Evolutionary conservation across 2,888 invertebrate genomes (phyloP).

Genomic region (Sphinx pinastri): DNA sequence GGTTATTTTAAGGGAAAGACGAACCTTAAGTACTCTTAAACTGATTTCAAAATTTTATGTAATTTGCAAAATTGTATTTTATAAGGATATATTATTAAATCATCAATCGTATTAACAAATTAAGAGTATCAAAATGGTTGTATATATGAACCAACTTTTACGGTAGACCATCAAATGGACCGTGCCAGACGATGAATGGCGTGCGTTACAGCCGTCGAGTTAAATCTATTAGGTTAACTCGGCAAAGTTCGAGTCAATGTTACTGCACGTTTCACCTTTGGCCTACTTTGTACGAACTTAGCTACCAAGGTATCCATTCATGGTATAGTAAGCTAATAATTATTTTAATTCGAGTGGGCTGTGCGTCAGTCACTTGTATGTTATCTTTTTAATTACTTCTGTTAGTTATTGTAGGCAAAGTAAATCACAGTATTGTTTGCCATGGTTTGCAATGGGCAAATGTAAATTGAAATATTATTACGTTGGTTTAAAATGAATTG

Average conservation of each 20-base stretch:
- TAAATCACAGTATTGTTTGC: slow-evolving; percentile 17
- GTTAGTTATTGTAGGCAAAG: slow-evolving; percentile 24
- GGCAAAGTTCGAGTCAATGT: slow-evolving; percentile 43
- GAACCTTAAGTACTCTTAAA: no score
- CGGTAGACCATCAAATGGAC: neutral
- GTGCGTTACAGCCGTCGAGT: slow-evolving; percentile 14
- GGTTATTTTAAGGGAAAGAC: no score
- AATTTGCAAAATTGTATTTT: neutral
- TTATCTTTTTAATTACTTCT: slow-evolving; percentile 27
- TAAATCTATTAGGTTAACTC: slow-evolving; percentile 19
- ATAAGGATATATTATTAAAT: neutral
- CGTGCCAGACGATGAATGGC: slow-evolving; percentile 3
- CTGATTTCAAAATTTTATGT: no score
- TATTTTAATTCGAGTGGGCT: slow-evolving; percentile 27
- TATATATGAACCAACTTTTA: neutral
- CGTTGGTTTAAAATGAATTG: neutral
- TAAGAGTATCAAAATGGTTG: neutral
- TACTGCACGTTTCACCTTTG: slow-evolving; percentile 49
- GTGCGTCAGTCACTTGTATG: slow-evolving; percentile 22
- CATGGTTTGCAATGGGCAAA: neutral
- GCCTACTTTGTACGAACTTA: slow-evolving; percentile 37
- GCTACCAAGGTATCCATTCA: slow-evolving; percentile 29
- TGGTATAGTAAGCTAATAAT: slow-evolving; percentile 27
- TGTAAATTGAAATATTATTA: neutral
- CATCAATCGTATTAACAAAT: neutral